Base-by-base conservation (phyloP, 2,797 vertebrate species). In the Crocodylus rhombifer region DNA sequence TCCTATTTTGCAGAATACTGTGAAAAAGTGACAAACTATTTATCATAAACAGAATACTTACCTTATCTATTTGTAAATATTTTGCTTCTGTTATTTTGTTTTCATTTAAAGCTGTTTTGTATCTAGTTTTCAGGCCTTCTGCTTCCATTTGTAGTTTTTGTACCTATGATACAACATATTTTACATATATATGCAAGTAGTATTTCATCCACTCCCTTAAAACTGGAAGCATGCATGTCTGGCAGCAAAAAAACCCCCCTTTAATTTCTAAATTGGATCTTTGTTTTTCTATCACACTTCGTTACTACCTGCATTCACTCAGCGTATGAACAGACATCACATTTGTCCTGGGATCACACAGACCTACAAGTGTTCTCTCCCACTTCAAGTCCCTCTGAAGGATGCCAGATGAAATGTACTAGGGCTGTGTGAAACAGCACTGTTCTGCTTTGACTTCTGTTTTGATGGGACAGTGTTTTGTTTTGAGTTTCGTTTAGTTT, bases 141-240 rank as follows among this genome's bases (percentile, higher is more conserved):
- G 98, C 91, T 94, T 98, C 97, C 76, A 89, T 97, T 94, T 98
- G 97, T 87, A 98, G 97, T 84, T 98, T 97, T 85, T 97, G 95
- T 86, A 98, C 97, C 99, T 99, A 95, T 88, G 92, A 97, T 26
- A 96, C 88, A 90, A 83, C 17, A 82, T 4, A 82, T 79, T 90
- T 92, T 82, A 95, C 13, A 85, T 21, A 65, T 1, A 77, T 91
- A 76, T 80, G 7, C 13, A 86, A 87, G 77, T 77, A 12, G 5
- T 77, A 5, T 18, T 82, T 88, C 5, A 90, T 84, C 71, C 58
- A 91, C 78, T 62, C n/a, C 1, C 86, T 57, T 84, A 80, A 42
- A 63, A 18, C 33, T 28, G n/a, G 55, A 67, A 58, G 14, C 17
- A 61, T 33, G 55, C 36, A 7, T 26, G 63, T 8, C 9, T 88